Base-by-base conservation (phyloP, 2,888 invertebrate genomes). In the Pachydiplax longipennis region DNA sequence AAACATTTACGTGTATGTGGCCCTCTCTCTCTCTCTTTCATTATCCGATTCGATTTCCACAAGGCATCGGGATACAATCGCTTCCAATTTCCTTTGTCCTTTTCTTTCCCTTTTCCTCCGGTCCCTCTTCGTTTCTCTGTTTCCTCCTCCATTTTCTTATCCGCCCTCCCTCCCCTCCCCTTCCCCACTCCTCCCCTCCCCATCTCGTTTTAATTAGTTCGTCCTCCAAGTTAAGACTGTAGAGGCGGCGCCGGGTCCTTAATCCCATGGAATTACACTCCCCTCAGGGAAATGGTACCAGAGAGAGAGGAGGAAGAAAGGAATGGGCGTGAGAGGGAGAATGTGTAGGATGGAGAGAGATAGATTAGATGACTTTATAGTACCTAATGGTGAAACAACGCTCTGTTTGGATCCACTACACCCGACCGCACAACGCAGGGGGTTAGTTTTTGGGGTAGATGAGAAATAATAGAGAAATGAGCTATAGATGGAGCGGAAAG, bases 151-250 rank as follows among this genome's bases (percentile, higher is more conserved):
- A 53, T 53, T 53, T 53, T 53, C 53, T 53, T 53, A 53, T 53
- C 53, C 53, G 2, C 53, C 18, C 53, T 8, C 73, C 12, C 61
- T n/a, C 87, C 58, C 31, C 8, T n/a, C 83, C 15, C 8, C 35
- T n/a, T 0, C 13, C 61, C 61, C 25, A 4, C 8, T 12, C 22
- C 6, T 25, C 83, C 35, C 37, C 87, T 37, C 87, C 61, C 37
- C 61, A 58, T 87, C 87, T 37, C 87, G 87, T 87, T 87, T 87
- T 87, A 87, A 87, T 87, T 87, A 87, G 87, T 87, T 87, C 87
- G 87, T 87, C 87, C 87, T 87, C 87, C 87, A 87, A 87, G 87
- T 87, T 87, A 87, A 87, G 87, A 87, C 87, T 87, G 87, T 87
- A 87, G 87, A 87, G 87, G 87, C 87, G 87, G 87, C 87, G 87